These are phyloP conservation scores for Melospiza georgiana DNA, from an alignment of 2,113 vertebrate genomes.

Conservation along the genomic window DNA sequence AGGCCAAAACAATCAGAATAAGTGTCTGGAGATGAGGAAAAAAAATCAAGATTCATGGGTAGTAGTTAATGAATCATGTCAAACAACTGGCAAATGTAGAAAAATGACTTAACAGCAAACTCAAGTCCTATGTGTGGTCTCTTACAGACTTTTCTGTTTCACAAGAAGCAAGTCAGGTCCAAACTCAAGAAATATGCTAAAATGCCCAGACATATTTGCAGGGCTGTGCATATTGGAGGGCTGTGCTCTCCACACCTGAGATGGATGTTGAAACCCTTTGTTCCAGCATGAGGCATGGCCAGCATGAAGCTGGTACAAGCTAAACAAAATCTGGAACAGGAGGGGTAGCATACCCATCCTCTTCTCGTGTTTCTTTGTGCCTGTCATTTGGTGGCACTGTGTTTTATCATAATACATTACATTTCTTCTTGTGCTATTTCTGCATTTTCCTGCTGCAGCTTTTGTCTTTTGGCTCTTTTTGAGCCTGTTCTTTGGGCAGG, in stretches of 20 bases:
- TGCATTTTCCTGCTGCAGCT: background rate
- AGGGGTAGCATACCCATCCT: background rate
- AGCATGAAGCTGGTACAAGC: background rate
- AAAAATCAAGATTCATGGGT: background rate
- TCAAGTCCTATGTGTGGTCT: background rate
- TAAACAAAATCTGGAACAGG: background rate
- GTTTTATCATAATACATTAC: rapidly evolving
- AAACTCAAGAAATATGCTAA: background rate
- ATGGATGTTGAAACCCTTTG: background rate
- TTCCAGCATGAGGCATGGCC: background rate
- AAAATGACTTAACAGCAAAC: background rate
- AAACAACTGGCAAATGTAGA: background rate
- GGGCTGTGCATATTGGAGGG: background rate
- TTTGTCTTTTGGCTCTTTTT: background rate
- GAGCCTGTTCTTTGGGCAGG: background rate
- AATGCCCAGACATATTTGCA: background rate
- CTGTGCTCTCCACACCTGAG: background rate
- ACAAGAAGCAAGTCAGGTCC: background rate
- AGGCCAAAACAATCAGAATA: background rate
- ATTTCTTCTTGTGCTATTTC: background rate
- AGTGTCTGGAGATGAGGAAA: background rate
- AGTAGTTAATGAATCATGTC: background rate
- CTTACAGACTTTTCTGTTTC: background rate
- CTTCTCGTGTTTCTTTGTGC: background rate
- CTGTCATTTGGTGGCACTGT: background rate